Base-by-base conservation (phyloP, 2,888 invertebrate genomes). In the Timema cristinae region DNA sequence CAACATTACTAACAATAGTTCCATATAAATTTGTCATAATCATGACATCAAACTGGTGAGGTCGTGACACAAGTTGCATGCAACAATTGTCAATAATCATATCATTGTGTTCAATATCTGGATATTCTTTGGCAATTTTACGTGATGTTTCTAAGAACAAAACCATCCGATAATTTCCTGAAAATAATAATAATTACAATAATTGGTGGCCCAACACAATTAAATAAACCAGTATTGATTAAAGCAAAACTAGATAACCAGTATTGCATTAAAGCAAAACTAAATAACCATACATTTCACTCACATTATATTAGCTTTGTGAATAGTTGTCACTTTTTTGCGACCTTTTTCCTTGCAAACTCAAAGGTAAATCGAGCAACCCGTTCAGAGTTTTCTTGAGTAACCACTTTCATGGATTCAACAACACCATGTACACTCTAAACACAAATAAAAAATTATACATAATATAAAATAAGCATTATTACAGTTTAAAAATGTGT, bases 51-150 rank as follows among this genome's bases (percentile, higher is more conserved):
- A 99, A 99, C 82, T 99, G 97, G 81, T 95, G 92, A 0, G 97
- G 97, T 61, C 89, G 92, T 2, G 94, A 92, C 0, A 95, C 95
- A 15, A 97, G 89, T 81, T 97, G 97, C 98, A 98, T 98, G 81
- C 97, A 97, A 79, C 95, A 95, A 82, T 98, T 99, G 82, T 99
- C 98, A 73, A 99, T 97, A 82, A 99, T 99, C 96, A 96, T 96
- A 78, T 95, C 91, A 77, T 93, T 91, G 80, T 94, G 94, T 78
- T 92, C 87, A 71, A 97, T 90, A 11, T 94, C 91, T 0, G 98
- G 97, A 82, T 96, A 98, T 70, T 95, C 92, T 80, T 94, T 90
- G 50, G 97, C 92, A 70, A 98, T 87, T 72, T 89, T 86, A 9
- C 89, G 87, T 0, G 96, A 93, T 0, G 93, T 94, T 79, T 97